Base-by-base conservation (phyloP, 2,113 vertebrate species). In the Panurus biarmicus region DNA sequence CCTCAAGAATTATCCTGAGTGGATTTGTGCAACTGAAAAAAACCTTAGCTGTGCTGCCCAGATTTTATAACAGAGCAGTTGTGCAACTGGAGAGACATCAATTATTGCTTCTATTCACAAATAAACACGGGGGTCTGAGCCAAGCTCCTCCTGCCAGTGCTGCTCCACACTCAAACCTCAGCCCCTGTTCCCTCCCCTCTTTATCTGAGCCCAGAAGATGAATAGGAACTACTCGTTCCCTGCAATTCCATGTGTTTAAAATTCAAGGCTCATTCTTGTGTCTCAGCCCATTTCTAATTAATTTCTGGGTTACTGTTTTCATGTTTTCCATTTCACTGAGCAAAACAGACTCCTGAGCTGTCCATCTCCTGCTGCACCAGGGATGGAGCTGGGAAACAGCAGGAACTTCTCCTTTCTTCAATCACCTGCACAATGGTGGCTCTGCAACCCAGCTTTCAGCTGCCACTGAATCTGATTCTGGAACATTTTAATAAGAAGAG, bases 221-320 rank as follows among this genome's bases (percentile, higher is more conserved):
- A 84, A 74, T 12, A 36, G 56, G 70, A 85, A 29, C 54, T 48
- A 4, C 51, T 89, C 1, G 45, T 77, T 78, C 76, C 48, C 65
- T 85, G 72, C 69, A 87, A 25, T n/a, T 64, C 53, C 12, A 76
- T 31, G 38, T 50, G n/a, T 79, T 92, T 85, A 85, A 91, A 95
- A 94, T 94, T 89, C 87, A 65, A 89, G 86, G 50, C 62, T 95
- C 77, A 65, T 78, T 91, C 75, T 85, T 92, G 70, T 84, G 57
- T 53, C 40, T 81, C 73, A 50, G 80, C 57, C 84, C 48, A 38
- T 57, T 92, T 85, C 74, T 91, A 94, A 94, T 95, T 89, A 91
- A 64, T 78, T 87, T 67, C 56, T 87, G 48, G 10, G 82, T 84
- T 84, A 23, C 28, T 82, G 71, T 87, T 89, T 87, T 75, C 57